These are phyloP conservation scores for Denticeps clupeoides DNA, from an alignment of 2,797 vertebrate genomes.

Conservation along the genomic window DNA sequence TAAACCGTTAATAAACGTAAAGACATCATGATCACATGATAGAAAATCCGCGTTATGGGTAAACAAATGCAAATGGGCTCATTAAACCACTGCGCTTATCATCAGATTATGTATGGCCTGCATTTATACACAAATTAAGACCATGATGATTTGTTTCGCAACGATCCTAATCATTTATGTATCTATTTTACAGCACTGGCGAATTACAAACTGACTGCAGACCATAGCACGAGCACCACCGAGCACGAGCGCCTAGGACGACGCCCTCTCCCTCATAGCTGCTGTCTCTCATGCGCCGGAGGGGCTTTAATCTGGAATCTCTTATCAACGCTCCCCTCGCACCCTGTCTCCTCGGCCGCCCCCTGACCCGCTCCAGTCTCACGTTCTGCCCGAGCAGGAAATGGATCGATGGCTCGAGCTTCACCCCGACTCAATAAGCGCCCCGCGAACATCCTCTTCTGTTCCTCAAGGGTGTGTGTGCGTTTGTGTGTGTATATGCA, in stretches of 20 bases:
- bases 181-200: constrained; percentile 15
- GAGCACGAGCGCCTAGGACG: too few species aligned
- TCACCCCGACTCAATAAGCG: constrained; percentile 53
- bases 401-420: constrained; percentile 59
- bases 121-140: constrained; percentile 51
- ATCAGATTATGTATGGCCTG: constrained; percentile 39
- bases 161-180: constrained; percentile 39
- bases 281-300: not conserved
- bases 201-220: constrained; percentile 13
- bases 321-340: not conserved
- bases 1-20: constrained; percentile 35
- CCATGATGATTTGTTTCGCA: constrained; percentile 29
- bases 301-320: not conserved
- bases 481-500: constrained; percentile 11
- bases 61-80: constrained; percentile 53
- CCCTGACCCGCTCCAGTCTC: constrained; percentile 46
- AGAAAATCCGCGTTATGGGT: constrained; percentile 43
- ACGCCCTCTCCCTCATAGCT: too few species aligned
- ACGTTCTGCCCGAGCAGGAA: constrained; percentile 49
- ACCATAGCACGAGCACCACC: too few species aligned
- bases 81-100: constrained; percentile 44
- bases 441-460: constrained; percentile 40
- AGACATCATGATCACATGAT: constrained; percentile 20
- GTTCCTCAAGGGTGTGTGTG: constrained; percentile 23
- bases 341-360: constrained; percentile 27